Conservation (phyloP, 2,888 invertebrate species). For the Meiosimyza decipiens region DNA sequence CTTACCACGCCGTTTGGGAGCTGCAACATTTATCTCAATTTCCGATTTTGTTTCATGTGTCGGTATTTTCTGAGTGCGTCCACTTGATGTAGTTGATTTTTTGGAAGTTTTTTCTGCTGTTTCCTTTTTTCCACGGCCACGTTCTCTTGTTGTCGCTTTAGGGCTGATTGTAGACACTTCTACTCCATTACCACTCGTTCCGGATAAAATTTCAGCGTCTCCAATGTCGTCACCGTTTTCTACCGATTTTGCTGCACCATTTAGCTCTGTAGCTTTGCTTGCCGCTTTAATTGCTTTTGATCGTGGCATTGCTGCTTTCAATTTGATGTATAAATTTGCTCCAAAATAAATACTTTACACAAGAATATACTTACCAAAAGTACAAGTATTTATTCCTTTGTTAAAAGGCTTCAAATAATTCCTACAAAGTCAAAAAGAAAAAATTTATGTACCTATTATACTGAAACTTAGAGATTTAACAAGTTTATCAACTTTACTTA, state of each 20-base stretch:
- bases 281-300: constrained; percentile 48
- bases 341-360: no score
- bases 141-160: constrained; percentile 28
- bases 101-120: constrained; percentile 25
- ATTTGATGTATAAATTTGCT: no score
- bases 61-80: neutral
- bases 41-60: neutral
- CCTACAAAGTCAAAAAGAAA: no score
- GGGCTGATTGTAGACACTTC: constrained; percentile 11
- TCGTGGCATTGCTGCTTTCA: constrained; percentile 49
- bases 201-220: neutral
- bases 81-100: constrained; percentile 26
- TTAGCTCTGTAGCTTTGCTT: constrained; percentile 14
- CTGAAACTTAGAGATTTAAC: no score
- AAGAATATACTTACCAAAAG: no score
- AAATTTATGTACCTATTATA: no score
- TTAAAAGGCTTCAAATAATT: no score
- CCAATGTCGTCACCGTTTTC: neutral
- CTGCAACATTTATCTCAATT: neutral
- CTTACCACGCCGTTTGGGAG: constrained; percentile 34
- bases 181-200: neutral
- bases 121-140: constrained; percentile 36
- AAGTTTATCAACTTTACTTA: no score
- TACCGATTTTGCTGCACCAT: constrained; percentile 15
- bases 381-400: no score